These are phyloP conservation scores for Penaeus monodon DNA, from an alignment of 2,888 invertebrate genomes.

Conservation along the genomic window DNA sequence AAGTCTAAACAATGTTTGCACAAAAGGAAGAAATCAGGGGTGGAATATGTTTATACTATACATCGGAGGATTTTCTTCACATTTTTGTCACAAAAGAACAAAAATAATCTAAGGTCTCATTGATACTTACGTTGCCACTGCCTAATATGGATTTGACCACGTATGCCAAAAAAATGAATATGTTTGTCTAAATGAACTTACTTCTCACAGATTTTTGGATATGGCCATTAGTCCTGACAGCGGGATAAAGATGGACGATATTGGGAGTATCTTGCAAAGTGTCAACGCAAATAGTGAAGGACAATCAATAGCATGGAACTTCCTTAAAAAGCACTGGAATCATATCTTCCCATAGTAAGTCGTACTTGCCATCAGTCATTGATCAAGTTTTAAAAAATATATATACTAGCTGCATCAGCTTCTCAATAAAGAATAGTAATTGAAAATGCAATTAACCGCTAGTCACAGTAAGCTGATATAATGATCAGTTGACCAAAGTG, in stretches of 20 bases:
- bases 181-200: not conserved
- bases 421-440: no score
- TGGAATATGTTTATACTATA: not conserved
- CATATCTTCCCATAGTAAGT: conserved; percentile 54
- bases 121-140: no score
- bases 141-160: not conserved
- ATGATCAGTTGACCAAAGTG: no score
- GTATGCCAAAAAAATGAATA: not conserved
- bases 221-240: conserved; percentile 80
- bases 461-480: no score
- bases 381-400: no score
- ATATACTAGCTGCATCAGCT: no score
- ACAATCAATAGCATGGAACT: conserved; percentile 84
- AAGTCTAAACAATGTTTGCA: not conserved
- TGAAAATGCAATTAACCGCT: no score
- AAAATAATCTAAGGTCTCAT: no score
- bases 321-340: conserved; percentile 82
- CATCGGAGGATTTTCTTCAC: no score
- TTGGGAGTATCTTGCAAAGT: conserved; percentile 81
- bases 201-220: conserved; percentile 77
- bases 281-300: conserved; percentile 84
- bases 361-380: no score
- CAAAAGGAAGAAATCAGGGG: not conserved
- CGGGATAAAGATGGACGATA: conserved; percentile 87
- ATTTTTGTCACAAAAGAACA: no score